Evolutionary conservation across 1,140 invertebrate genomes (phyloP), one percentile per base, ranked within the genome.

Genomic region (Heterodera carotae): DNA sequence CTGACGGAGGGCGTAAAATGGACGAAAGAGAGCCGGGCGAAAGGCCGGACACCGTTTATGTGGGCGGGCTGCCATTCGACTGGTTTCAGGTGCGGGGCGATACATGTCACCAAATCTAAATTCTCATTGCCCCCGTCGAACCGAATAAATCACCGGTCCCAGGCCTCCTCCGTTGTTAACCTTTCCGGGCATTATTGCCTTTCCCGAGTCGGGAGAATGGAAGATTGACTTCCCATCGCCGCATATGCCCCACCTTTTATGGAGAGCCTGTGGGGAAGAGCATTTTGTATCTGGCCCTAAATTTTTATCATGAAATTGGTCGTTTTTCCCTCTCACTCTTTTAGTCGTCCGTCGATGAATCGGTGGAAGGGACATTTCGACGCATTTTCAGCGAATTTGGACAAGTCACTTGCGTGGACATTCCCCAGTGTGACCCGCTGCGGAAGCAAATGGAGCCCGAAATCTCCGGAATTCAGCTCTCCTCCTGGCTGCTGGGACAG

Each of bases 391-490:
- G 36, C 48, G 78, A 79, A 22, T 72, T 69, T 53, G 78, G 78
- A 15, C 39, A 81, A 33, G 70, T 79, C 56, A 43, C 33, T 22
- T 43, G n/a, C 59, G 78, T 79, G 27, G 78, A 79, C 27, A 79
- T 79, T 76, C 78, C 78, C 8, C 78, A 79, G 29, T 79, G 78
- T 39, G 78, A 79, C 43, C 79, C 78, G 7, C 12, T 79, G 31
- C 64, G 78, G 15, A 79, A 80, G 53, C 34, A 81, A 59, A 79
- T 79, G 78, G 78, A 79, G 34, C 62, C 39, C 12, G 78, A 79
- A 8, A 79, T 79, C 56, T 80, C 76, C 27, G 78, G 78, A 22
- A 79, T 79, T 71, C 78, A 66, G 80, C 43, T 73, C 33, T 79
- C 78, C 34, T 79, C 78, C 0, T 79, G 78, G 78, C 69, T 69